Percentiles rank a stretch among this genome's conserved stretches.
Evolutionary conservation across 1,140 invertebrate genomes (phyloP).

Genomic region (Cepaea nemoralis): DNA sequence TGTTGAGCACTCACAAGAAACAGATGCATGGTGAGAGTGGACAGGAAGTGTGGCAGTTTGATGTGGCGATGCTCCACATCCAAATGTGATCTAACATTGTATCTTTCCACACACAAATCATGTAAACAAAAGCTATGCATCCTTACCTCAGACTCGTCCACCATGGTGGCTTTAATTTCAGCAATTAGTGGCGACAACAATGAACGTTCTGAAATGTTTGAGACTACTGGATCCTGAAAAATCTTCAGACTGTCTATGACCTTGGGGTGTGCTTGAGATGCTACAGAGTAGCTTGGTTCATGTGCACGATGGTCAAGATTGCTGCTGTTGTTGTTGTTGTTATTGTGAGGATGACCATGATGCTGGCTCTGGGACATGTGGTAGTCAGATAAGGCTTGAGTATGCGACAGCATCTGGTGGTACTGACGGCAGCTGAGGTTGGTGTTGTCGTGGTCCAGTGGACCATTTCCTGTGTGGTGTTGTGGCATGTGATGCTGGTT

Average conservation of each 20-base stretch:
- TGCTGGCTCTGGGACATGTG: not conserved
- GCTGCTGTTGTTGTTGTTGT: constrained; percentile 18
- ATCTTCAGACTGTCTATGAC: constrained; percentile 42
- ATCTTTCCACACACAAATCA: no score
- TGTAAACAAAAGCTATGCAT: no score
- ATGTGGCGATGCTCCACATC: no score
- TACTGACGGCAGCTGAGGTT: constrained; percentile 33
- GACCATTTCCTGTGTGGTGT: not conserved
- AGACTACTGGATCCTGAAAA: constrained; percentile 17
- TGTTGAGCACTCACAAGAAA: no score
- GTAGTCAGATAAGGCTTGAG: constrained; percentile 21
- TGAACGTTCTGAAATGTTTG: constrained; percentile 35
- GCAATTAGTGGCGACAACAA: constrained; percentile 64
- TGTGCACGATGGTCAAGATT: not conserved
- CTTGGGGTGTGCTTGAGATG: constrained; percentile 18
- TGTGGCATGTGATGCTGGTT: constrained; percentile 36
- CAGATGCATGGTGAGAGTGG: no score
- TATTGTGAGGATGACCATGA: constrained; percentile 31
- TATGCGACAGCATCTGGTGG: constrained; percentile 24
- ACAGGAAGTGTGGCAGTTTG: no score
- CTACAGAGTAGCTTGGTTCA: not conserved
- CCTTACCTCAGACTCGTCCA: constrained; percentile 61
- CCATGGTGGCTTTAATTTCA: constrained; percentile 66
- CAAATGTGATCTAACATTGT: no score
- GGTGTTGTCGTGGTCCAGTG: not conserved